Evolutionary conservation across 2,888 invertebrate genomes (phyloP).

Genomic region (Cordilura impudica): DNA sequence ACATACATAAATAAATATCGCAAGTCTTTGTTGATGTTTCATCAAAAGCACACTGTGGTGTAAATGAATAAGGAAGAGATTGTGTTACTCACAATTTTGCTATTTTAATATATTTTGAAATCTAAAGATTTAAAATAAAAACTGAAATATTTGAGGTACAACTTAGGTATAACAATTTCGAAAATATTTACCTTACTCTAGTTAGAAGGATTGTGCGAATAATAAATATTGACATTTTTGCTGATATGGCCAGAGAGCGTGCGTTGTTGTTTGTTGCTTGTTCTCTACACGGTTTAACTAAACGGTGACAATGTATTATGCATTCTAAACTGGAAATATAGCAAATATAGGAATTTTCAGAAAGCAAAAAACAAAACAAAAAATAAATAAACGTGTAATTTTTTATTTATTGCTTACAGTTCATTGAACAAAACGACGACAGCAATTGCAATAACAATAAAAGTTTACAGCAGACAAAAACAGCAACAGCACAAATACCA

Average conservation of each 20-base stretch:
- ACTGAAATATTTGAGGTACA: no score
- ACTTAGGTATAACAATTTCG: no score
- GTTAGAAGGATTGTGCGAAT: no score
- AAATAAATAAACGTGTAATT: slow-evolving; percentile 41
- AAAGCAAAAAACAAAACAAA: background rate
- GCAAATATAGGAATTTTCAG: slow-evolving; percentile 6
- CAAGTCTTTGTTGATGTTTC: background rate
- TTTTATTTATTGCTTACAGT: slow-evolving; percentile 59
- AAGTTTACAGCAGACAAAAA: slow-evolving; percentile 19
- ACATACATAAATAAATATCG: background rate
- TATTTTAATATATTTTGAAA: no score
- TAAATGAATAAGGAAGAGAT: background rate
- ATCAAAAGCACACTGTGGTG: background rate
- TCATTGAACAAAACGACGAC: slow-evolving; percentile 53
- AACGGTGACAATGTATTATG: background rate
- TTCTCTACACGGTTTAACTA: background rate
- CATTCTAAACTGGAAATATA: background rate
- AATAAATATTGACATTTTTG: background rate
- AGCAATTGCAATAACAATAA: slow-evolving; percentile 44
- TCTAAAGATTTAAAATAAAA: no score
- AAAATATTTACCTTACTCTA: no score
- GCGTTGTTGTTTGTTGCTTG: background rate
- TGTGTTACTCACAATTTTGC: no score
- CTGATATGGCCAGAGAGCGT: background rate
- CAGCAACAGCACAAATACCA: background rate